These are phyloP conservation scores for Eulemur rufifrons DNA, from an alignment of 2,113 vertebrate genomes.

Conservation along the genomic window DNA sequence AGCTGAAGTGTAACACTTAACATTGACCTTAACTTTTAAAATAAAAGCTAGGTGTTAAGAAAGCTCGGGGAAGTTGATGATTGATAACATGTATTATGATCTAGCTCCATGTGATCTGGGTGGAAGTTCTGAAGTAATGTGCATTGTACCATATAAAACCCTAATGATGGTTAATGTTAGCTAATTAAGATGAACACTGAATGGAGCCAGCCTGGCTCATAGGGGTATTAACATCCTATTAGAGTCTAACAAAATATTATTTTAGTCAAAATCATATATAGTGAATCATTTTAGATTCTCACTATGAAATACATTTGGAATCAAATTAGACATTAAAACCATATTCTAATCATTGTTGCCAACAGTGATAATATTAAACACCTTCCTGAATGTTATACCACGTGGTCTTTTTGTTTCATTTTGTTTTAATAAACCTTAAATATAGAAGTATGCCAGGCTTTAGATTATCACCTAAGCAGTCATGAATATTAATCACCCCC, in stretches of 20 bases:
- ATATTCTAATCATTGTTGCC: conserved; percentile 59
- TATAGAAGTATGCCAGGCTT: not conserved
- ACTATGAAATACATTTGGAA: conserved; percentile 75
- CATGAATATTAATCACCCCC: not conserved
- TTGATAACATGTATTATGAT: conserved; percentile 86
- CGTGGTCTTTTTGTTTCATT: conserved; percentile 50
- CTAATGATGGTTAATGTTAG: conserved; percentile 89
- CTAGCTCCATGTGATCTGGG: conserved; percentile 79
- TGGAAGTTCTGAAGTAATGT: conserved; percentile 85
- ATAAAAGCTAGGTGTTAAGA: conserved; percentile 83
- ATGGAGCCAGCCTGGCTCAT: conserved; percentile 83
- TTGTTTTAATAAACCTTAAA: conserved; percentile 50
- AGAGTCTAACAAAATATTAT: conserved; percentile 88
- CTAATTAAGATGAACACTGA: conserved; percentile 88
- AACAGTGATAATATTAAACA: conserved; percentile 71
- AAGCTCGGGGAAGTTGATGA: conserved; percentile 83
- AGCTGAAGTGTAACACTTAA: conserved; percentile 85
- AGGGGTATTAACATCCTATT: conserved; percentile 84
- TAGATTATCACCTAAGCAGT: not conserved
- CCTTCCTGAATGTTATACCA: conserved; percentile 15
- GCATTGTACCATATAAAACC: conserved; percentile 87
- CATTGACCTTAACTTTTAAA: conserved; percentile 86
- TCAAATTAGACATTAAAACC: conserved; percentile 73
- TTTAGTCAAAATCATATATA: conserved; percentile 83
- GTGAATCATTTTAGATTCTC: conserved; percentile 76